A percentile compares a stretch with the other conserved stretches of the same genome.
Evolutionary conservation across 2,888 invertebrate species (phyloP).

Genomic region (Elmis aenea): DNA sequence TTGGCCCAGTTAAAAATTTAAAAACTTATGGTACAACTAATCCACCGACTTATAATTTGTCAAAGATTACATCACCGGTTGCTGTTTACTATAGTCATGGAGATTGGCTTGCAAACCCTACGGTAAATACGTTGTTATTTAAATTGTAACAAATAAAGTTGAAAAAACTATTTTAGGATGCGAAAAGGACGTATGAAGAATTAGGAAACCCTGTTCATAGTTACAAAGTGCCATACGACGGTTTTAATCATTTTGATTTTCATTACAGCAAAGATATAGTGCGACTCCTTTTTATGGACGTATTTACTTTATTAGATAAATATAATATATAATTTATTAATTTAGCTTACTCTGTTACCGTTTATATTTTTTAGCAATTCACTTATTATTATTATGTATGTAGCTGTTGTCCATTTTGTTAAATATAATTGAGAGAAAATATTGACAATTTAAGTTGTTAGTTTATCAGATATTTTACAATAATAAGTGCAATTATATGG

Average conservation of each 20-base stretch:
- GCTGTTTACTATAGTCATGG: constrained; percentile 52
- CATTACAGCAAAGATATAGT: neutral
- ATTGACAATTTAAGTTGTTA: too few species aligned
- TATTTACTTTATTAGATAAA: neutral
- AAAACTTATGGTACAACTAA: constrained; percentile 2
- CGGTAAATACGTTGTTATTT: neutral
- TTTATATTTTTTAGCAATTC: too few species aligned
- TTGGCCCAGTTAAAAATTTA: constrained; percentile 6
- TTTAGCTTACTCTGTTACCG: neutral
- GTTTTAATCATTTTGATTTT: constrained; percentile 17
- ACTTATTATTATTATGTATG: too few species aligned
- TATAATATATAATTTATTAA: neutral
- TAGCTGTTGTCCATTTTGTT: too few species aligned
- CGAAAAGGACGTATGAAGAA: constrained; percentile 7
- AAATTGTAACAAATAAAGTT: neutral
- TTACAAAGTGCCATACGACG: constrained; percentile 5
- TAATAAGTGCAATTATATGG: too few species aligned
- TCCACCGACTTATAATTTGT: constrained; percentile 34
- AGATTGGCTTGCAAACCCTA: constrained; percentile 40
- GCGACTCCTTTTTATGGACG: neutral
- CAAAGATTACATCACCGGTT: constrained; percentile 48
- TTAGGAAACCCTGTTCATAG: constrained; percentile 14
- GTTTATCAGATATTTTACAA: too few species aligned
- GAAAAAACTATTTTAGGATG: constrained; percentile 12
- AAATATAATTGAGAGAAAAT: too few species aligned